phyloP scores from a whole-genome alignment of 2,113 vertebrate genomes.

The Thinocorus orbignyianus region DNA sequence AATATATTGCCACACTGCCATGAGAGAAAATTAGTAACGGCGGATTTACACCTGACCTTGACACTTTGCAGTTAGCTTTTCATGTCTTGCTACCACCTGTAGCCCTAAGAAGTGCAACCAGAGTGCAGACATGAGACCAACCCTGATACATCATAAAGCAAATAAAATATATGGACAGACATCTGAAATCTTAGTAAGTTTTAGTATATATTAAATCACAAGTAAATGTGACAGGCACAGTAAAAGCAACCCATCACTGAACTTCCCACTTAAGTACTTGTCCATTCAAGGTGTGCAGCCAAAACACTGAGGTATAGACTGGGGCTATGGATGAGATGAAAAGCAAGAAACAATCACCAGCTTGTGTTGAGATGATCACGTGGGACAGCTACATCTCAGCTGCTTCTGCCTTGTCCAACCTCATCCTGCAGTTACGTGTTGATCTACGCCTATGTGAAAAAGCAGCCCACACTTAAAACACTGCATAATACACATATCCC shows the following conservation, averaged over 20 bases:
- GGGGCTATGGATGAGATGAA: background rate
- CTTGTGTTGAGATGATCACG: background rate
- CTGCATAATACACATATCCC: background rate
- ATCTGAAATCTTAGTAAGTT: background rate
- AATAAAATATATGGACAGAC: background rate
- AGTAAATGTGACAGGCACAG: background rate
- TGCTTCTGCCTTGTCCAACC: background rate
- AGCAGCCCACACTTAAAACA: background rate
- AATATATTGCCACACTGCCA: background rate
- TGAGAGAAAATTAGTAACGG: background rate
- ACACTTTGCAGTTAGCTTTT: background rate
- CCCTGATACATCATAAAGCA: background rate
- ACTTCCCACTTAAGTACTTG: background rate
- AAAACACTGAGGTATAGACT: background rate
- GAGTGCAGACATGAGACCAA: background rate
- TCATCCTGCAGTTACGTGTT: background rate
- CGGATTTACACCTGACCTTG: background rate
- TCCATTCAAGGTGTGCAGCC: background rate
- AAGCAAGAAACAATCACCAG: background rate
- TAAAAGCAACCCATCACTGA: background rate
- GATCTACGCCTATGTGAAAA: background rate
- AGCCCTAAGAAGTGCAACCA: background rate
- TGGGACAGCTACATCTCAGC: background rate
- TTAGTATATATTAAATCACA: background rate
- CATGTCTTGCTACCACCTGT: background rate